Conservation (phyloP, 2,797 vertebrate genomes). For the Falco biarmicus region DNA sequence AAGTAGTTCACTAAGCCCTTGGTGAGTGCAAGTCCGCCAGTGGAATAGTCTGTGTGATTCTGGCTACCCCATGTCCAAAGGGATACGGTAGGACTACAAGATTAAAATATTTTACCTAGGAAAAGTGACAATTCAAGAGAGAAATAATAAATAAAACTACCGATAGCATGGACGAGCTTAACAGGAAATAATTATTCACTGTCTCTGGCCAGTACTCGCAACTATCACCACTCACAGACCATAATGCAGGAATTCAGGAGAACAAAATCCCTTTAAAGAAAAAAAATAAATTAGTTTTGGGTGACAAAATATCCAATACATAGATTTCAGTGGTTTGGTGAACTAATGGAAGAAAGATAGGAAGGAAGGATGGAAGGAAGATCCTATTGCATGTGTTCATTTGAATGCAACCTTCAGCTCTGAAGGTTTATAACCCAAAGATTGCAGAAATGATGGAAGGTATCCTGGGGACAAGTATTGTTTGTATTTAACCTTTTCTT, state of each 20-base stretch:
- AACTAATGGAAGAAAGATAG: background rate
- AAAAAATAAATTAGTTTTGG: background rate
- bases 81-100: too few relatives aligned
- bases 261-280: background rate
- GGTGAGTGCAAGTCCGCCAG: too few relatives aligned
- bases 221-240: background rate
- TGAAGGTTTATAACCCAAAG: background rate
- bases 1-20: too few relatives aligned
- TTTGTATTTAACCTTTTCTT: slow-evolving; percentile 27
- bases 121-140: too few relatives aligned
- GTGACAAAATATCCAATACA: background rate
- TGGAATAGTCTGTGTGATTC: too few relatives aligned
- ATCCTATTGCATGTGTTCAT: background rate
- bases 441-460: background rate
- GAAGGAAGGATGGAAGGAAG: background rate
- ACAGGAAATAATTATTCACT: background rate
- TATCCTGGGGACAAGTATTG: background rate
- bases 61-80: too few relatives aligned
- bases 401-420: background rate
- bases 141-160: too few relatives aligned
- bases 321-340: background rate
- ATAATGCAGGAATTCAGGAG: background rate
- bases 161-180: too few relatives aligned
- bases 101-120: too few relatives aligned
- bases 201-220: background rate